phyloP scores from a whole-genome alignment of 1,140 invertebrate species.

The Armadillidium nasatum region DNA sequence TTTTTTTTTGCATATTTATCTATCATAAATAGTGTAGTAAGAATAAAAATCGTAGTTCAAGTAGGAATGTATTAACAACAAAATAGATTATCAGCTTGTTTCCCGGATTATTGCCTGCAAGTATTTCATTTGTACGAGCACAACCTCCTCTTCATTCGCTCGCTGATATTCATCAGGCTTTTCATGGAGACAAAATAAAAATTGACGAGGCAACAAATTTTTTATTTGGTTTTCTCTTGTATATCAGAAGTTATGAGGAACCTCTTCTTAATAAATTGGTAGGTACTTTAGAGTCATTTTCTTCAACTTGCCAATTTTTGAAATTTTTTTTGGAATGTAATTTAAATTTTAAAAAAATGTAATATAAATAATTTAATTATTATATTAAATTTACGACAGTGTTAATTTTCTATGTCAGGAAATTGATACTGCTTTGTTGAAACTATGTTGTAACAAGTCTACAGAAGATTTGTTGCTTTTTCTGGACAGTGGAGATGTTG shows the following conservation, averaged over 20 bases:
- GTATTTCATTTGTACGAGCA: slow-evolving; percentile 45
- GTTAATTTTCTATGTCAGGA: slow-evolving; percentile 47
- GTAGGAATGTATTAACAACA: too few relatives aligned
- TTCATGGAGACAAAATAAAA: slow-evolving; percentile 47
- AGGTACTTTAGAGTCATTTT: not conserved
- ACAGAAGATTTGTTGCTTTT: slow-evolving; percentile 49
- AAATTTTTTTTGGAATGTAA: too few relatives aligned
- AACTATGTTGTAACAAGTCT: slow-evolving; percentile 52
- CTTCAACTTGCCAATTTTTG: not conserved
- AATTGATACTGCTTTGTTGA: slow-evolving; percentile 53
- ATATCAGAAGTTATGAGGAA: slow-evolving; percentile 27
- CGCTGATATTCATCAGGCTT: slow-evolving; percentile 52
- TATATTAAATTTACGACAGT: not conserved
- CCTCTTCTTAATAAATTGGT: slow-evolving; percentile 33
- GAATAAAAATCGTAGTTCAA: too few relatives aligned
- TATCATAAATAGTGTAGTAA: too few relatives aligned
- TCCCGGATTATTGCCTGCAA: slow-evolving; percentile 50
- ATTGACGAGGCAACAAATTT: slow-evolving; percentile 49
- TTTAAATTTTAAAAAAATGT: too few relatives aligned
- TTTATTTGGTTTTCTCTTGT: slow-evolving; percentile 40
- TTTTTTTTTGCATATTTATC: slow-evolving; percentile 45
- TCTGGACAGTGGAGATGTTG: slow-evolving; percentile 48
- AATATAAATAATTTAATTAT: too few relatives aligned
- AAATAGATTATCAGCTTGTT: slow-evolving; percentile 50
- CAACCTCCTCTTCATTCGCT: slow-evolving; percentile 53